Conservation (phyloP, 2,797 vertebrate genomes). For the Siniperca scherzeri region DNA sequence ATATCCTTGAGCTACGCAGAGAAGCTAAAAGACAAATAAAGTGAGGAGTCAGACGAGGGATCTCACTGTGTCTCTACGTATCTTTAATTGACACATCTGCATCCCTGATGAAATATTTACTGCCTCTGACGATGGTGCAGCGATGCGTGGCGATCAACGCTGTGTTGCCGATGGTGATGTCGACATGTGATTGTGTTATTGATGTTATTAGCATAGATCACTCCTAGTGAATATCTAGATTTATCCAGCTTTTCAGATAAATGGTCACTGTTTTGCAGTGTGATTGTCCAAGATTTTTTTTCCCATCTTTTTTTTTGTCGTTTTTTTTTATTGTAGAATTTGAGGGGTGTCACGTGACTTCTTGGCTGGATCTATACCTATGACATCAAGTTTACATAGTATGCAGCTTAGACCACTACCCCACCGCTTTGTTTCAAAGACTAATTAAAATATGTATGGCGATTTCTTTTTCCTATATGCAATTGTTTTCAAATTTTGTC, state of each 20-base stretch:
- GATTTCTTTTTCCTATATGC: not conserved
- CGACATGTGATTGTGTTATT: conserved; percentile 73
- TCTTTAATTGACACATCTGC: conserved; percentile 87
- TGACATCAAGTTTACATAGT: not conserved
- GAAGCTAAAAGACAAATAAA: conserved; percentile 79
- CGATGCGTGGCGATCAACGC: conserved; percentile 68
- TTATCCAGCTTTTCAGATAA: conserved; percentile 17
- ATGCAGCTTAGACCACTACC: not conserved
- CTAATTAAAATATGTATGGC: not conserved
- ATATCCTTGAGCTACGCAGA: conserved; percentile 82
- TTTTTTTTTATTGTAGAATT: not conserved
- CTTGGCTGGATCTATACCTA: not conserved
- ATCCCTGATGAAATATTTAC: conserved; percentile 86
- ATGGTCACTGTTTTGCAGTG: not conserved
- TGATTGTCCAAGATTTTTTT: conserved; percentile 2
- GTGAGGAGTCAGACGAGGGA: conserved; percentile 62
- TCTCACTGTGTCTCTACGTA: conserved; percentile 71
- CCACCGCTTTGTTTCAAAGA: not conserved
- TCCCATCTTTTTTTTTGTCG: not conserved
- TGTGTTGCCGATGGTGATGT: conserved; percentile 77
- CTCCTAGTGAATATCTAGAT: conserved; percentile 33
- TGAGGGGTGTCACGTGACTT: not conserved
- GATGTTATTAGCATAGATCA: conserved; percentile 67
- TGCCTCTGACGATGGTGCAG: conserved; percentile 71
- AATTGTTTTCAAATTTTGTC: not conserved